Evolutionary conservation across 2,113 vertebrate species (phyloP).

Genomic region (Pitta sordida): DNA sequence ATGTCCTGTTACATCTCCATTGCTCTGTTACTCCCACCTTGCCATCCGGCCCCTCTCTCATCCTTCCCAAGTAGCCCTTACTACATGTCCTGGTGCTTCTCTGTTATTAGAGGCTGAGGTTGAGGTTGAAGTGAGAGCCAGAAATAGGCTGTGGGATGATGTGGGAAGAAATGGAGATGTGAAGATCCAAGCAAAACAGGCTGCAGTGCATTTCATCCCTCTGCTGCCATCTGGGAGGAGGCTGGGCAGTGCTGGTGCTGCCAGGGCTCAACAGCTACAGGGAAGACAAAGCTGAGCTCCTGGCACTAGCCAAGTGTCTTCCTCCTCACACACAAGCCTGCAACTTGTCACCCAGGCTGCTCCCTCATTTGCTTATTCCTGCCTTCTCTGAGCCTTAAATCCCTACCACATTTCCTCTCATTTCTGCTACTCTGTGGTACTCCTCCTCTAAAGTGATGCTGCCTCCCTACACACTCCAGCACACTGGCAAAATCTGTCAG

Average conservation of each 20-base stretch:
- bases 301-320: accelerated
- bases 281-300: not conserved
- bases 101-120: not conserved
- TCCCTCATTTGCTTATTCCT: not conserved
- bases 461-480: not conserved
- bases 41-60: not conserved
- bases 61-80: not conserved
- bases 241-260: not conserved
- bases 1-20: not conserved
- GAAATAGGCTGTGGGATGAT: not conserved
- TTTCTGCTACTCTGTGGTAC: not conserved
- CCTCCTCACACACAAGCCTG: not conserved
- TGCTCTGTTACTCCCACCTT: not conserved
- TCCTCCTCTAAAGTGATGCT: not conserved
- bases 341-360: not conserved
- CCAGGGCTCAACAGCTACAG: not conserved
- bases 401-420: not conserved
- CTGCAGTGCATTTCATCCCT: not conserved
- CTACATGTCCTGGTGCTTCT: not conserved
- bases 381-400: not conserved
- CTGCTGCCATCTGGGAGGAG: not conserved
- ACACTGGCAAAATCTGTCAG: not conserved
- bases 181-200: not conserved
- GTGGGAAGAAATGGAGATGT: not conserved
- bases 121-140: not conserved